phyloP scores from a whole-genome alignment of 2,888 invertebrate genomes.

The Didymodactylos carnosus region DNA sequence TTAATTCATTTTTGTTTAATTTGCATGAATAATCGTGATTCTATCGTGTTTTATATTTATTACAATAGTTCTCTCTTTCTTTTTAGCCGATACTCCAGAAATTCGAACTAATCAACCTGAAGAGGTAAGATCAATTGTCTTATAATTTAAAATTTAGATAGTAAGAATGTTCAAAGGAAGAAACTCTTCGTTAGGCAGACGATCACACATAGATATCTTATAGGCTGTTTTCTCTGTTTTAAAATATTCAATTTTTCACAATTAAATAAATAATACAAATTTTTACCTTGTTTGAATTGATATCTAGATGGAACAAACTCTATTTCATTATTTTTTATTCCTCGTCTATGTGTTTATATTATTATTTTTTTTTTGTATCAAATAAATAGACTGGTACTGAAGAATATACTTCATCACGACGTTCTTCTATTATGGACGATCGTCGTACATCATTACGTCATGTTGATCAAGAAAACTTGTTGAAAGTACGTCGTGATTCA shows the following conservation, averaged over 20 bases:
- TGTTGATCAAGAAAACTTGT: slow-evolving; percentile 9
- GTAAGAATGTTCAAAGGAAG: background rate
- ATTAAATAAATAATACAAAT: no score
- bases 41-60: background rate
- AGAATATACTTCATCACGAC: background rate
- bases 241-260: no score
- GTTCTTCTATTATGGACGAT: slow-evolving; percentile 7
- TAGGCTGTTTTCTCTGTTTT: no score
- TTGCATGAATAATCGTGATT: background rate
- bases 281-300: no score
- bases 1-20: background rate
- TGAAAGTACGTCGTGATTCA: slow-evolving; percentile 13
- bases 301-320: no score
- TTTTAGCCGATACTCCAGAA: background rate
- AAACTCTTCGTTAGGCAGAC: no score
- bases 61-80: background rate
- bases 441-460: slow-evolving; percentile 11
- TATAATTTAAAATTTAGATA: background rate
- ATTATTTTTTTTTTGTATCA: background rate
- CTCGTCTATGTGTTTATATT: background rate
- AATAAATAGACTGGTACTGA: background rate
- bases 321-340: no score
- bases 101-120: background rate
- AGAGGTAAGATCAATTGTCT: background rate
- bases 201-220: no score